Evolutionary conservation across 1,140 invertebrate genomes (phyloP), one percentile per base, ranked within the genome.

Genomic region (Bombus consobrinus): DNA sequence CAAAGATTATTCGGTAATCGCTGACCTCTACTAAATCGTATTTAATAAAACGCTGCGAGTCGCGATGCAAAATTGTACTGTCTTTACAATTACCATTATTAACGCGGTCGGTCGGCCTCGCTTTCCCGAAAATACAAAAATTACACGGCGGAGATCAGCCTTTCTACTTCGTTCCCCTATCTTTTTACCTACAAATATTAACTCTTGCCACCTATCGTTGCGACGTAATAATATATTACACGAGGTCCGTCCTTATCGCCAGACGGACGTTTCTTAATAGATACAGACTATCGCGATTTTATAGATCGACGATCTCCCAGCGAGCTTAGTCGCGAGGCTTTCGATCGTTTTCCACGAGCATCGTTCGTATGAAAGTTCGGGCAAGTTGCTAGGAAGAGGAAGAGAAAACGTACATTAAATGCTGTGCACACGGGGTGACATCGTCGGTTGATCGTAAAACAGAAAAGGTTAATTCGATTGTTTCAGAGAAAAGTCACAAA

Each of bases 141-240:
- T 90, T 90, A 90, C 88, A 89, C 89, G 88, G 81, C 89, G 78
- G 81, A 89, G 81, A 89, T 90, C 89, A 90, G 88, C 88, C 85
- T 89, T 64, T 89, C 88, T 87, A 87, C 88, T 64, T 82, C 84
- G 72, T 59, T 47, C 37, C 69, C 57, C 78, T 81, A 75, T 88
- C 13, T 81, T 25, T 78, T 71, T 86, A 77, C 72, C 64, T 88
- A 88, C 72, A 34, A 73, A 62, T 85, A 78, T 59, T 73, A 77
- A 62, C 5, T 68, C 53, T 71, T 57, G 62, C 66, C 64, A 9
- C 59, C 43, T 75, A 71, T 37, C 59, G 34, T 41, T 62, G 83
- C 68, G 68, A 81, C 66, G 72, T 78, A 39, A 32, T 76, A 37
- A n/a, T 59, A 41, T 77, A 41, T 79, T 82, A 89, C 83, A 84